A percentile compares a stretch with the other conserved stretches of the same genome.
These are phyloP conservation scores for Mamestra brassicae DNA, from an alignment of 2,888 invertebrate genomes.

Conservation along the genomic window DNA sequence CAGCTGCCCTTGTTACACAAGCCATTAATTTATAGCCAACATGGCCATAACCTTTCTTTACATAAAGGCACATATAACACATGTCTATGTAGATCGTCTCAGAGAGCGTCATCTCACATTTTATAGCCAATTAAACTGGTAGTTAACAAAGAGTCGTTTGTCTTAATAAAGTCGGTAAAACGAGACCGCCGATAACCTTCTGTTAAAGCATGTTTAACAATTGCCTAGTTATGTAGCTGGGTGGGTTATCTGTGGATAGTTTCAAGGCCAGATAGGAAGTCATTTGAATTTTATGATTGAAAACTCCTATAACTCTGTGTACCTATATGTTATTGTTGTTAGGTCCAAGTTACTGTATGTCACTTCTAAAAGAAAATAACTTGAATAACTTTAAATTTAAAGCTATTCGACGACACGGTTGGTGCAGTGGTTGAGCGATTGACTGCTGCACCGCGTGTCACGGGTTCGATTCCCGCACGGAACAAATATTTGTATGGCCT, in stretches of 20 bases:
- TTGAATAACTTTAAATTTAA: too few species aligned
- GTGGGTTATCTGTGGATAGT: conserved; percentile 8
- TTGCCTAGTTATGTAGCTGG: conserved; percentile 50
- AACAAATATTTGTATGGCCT: too few species aligned
- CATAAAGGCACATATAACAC: conserved; percentile 48
- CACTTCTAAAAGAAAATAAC: too few species aligned
- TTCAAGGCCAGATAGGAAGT: conserved; percentile 23
- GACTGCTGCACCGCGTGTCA: too few species aligned
- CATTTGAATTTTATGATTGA: too few species aligned
- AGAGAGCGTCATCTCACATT: conserved; percentile 75
- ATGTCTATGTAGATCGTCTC: conserved; percentile 56
- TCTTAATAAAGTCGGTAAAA: conserved; percentile 82
- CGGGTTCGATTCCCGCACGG: too few species aligned
- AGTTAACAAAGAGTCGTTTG: conserved; percentile 79
- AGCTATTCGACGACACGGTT: too few species aligned
- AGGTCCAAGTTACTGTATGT: too few species aligned
- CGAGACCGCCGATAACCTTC: conserved; percentile 72
- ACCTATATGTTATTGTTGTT: too few species aligned
- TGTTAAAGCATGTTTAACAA: conserved; percentile 71
- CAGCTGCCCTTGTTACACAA: conserved; percentile 28
- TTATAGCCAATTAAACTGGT: conserved; percentile 81
- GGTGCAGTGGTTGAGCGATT: too few species aligned
- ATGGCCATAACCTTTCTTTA: conserved; percentile 29
- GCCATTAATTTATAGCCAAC: conserved; percentile 36
- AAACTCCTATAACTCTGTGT: too few species aligned